Evolutionary conservation across 2,888 invertebrate species (phyloP), one percentile per base, ranked within the genome.

Genomic region (Lasioglossum lativentre): DNA sequence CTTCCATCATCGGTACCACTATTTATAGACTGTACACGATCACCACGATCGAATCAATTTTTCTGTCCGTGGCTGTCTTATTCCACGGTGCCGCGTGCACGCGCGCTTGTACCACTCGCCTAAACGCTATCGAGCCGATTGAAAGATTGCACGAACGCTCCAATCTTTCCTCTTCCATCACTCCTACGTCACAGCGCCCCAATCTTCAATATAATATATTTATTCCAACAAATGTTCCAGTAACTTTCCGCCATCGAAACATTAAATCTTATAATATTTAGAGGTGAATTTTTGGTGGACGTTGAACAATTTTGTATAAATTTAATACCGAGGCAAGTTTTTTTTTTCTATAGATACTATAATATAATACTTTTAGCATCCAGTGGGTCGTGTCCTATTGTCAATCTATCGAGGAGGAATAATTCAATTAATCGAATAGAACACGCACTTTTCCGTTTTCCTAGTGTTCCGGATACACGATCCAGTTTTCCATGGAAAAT

Each of bases 1-100:
- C 93, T 94, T 93, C 93, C 94, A 94, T 94, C 94, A 94, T 94
- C 93, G 93, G 94, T 91, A 89, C 88, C 85, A 92, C 94, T 95
- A 94, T 95, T 95, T 95, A 95, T 95, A 94, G 94, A 93, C 85
- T 85, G 78, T 75, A 83, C 78, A 76, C 82, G 79, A 86, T 81
- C 90, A 90, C 90, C 92, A 94, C 93, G 93, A 93, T 94, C 93
- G 91, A 94, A 94, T 94, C 93, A 94, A 92, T 93, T 91, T 94
- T 93, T 59, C 59, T 92, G 90, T 92, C 86, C 86, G 88, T 86
- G 86, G 27, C 59, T 59, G 59, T 86, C 78, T 83, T 86, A 74
- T 81, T 85, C 79, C 79, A 78, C 88, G 78, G 56, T 86, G 75
- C 81, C 80, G 81, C 80, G 71, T 82, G 78, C 63, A 38, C 40